Conservation (phyloP, 2,888 invertebrate genomes). For the Orchesella flavescens region DNA sequence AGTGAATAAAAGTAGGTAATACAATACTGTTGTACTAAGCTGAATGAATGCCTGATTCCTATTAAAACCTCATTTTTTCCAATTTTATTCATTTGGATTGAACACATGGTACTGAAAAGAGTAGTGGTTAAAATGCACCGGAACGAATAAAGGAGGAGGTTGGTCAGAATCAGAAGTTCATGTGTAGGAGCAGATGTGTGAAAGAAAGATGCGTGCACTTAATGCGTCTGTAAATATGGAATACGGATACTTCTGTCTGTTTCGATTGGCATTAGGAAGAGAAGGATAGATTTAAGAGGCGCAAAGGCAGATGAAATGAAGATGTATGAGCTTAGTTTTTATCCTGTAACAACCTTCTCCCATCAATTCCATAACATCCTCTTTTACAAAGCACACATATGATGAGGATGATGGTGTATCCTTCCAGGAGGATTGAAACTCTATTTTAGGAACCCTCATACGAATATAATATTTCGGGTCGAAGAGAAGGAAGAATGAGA, state of each 20-base stretch:
- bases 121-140: not conserved
- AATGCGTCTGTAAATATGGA: too few relatives aligned
- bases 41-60: not conserved
- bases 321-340: slow-evolving; percentile 18
- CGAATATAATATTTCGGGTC: not conserved
- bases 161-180: too few relatives aligned
- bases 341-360: not conserved
- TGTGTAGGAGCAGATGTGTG: slow-evolving; percentile 2
- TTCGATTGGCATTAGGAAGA: not conserved
- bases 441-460: slow-evolving; percentile 42
- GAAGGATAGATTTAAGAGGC: not conserved
- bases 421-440: not conserved
- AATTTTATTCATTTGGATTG: slow-evolving; percentile 6
- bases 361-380: not conserved
- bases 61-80: slow-evolving; percentile 12
- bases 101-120: slow-evolving; percentile 30
- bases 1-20: not conserved
- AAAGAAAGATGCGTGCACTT: not conserved
- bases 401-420: not conserved
- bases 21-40: not conserved
- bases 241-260: too few relatives aligned
- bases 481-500: too few relatives aligned
- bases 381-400: not conserved
- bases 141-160: not conserved
- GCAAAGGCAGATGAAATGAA: not conserved